Evolutionary conservation across 2,113 vertebrate genomes (phyloP), one percentile per base, ranked within the genome.

Genomic region (Otolemur garnettii): DNA sequence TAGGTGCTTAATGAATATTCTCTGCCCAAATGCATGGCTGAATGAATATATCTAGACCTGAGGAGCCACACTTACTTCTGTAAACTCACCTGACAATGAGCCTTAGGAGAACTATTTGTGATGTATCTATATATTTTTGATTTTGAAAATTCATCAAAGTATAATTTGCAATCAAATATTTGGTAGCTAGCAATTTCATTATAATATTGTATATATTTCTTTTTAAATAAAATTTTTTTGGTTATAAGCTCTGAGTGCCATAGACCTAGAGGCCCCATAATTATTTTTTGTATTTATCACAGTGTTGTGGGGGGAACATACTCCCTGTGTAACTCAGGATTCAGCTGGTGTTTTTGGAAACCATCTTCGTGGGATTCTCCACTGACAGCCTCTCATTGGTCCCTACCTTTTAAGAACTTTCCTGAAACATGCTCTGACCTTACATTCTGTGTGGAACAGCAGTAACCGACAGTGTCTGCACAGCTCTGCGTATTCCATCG

Each of bases 401-500:
- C 82, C 79, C 77, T 83, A 81, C 85, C 74, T 96, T 97, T 93
- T 57, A 95, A 90, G 79, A 97, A 92, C 45, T 85, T 71, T 18
- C 74, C 57, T 57, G 82, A 96, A 93, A 95, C 80, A 84, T 57
- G 60, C 59, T 94, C 93, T 93, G 86, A 93, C 83, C 89, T 96
- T 91, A 89, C 93, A 26, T 95, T 96, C 93, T 93, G 93, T 87
- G 66, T 64, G 45, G 96, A 83, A 45, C 62, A 50, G 80, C 38
- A 66, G 57, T 83, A 94, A 93, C 88, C 50, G 90, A 33, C 1
- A 7, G 74, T 87, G 55, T 97, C 75, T 86, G 69, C 88, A 95
- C 33, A 91, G 93, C 57, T 87, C 71, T 80, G 87, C 87, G 83
- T 83, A 97, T 94, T 91, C 93, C 87, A 97, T 77, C 97, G 97